phyloP scores from a whole-genome alignment of 2,888 invertebrate genomes.

The Eucriotettix oculatus region DNA sequence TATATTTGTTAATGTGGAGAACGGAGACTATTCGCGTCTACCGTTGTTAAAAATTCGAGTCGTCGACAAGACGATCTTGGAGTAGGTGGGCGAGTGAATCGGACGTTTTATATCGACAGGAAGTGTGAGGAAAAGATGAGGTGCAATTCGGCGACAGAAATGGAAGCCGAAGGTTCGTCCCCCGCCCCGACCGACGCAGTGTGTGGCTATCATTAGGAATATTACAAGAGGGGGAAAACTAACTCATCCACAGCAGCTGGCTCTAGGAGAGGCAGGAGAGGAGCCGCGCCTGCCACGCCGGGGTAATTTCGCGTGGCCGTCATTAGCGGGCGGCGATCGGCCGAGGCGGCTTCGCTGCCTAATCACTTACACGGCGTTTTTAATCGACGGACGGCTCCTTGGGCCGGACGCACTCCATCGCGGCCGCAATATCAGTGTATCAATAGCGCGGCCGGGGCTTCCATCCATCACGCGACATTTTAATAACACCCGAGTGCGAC shows the following conservation, averaged over 20 bases:
- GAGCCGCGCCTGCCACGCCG: not conserved
- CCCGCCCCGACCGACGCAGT: conserved; percentile 2
- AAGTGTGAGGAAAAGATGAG: too few relatives aligned
- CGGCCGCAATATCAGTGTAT: not conserved
- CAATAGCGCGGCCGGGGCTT: not conserved
- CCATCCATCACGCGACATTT: not conserved
- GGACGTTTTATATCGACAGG: too few relatives aligned
- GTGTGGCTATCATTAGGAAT: conserved; percentile 14
- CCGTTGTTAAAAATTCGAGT: too few relatives aligned
- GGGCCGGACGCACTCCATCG: not conserved
- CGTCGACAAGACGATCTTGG: too few relatives aligned
- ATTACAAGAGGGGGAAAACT: conserved; percentile 23
- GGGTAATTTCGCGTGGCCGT: not conserved
- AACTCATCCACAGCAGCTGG: conserved; percentile 29
- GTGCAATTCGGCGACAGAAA: too few relatives aligned
- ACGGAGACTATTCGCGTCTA: too few relatives aligned
- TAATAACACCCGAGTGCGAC: not conserved
- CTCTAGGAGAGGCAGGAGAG: conserved; percentile 18
- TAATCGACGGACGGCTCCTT: not conserved
- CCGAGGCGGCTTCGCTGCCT: too few relatives aligned
- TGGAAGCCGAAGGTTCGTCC: not conserved
- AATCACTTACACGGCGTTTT: too few relatives aligned
- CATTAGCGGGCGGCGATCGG: not conserved
- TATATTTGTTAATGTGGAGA: too few relatives aligned
- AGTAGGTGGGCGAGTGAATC: too few relatives aligned